A percentile compares a stretch with the other conserved stretches of the same genome.
Evolutionary conservation across 2,797 vertebrate genomes (phyloP).

Genomic region (Apogon talboti): DNA sequence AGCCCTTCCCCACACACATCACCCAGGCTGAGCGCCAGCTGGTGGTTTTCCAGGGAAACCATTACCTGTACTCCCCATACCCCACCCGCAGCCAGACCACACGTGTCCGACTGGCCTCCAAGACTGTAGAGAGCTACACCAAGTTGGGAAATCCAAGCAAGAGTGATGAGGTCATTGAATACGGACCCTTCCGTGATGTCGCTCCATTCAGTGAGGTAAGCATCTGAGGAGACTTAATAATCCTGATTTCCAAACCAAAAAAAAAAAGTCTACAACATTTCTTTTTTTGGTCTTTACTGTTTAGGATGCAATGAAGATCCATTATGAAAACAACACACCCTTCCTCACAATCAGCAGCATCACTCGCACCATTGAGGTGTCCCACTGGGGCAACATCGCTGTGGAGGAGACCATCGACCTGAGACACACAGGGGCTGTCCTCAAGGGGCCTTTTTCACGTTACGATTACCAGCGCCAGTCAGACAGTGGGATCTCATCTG

Average conservation of each 20-base stretch:
- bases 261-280: neutral
- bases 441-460: slow-evolving; percentile 97
- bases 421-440: slow-evolving; percentile 93
- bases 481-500: slow-evolving; percentile 98
- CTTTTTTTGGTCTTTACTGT: neutral
- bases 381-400: slow-evolving; percentile 98
- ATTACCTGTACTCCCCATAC: slow-evolving; percentile 96
- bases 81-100: slow-evolving; percentile 91
- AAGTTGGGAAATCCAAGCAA: slow-evolving; percentile 95
- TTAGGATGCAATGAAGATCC: slow-evolving; percentile 93
- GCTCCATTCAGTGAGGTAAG: slow-evolving; percentile 91
- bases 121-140: slow-evolving; percentile 94
- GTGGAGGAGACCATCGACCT: slow-evolving; percentile 96
- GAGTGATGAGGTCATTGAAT: slow-evolving; percentile 92
- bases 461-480: slow-evolving; percentile 99
- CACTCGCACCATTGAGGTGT: slow-evolving; percentile 94
- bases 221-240: neutral
- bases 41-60: slow-evolving; percentile 97
- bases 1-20: slow-evolving; percentile 94
- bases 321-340: slow-evolving; percentile 97
- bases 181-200: slow-evolving; percentile 93
- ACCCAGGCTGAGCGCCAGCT: slow-evolving; percentile 96
- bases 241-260: neutral
- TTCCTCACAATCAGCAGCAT: slow-evolving; percentile 97
- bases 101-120: slow-evolving; percentile 92